phyloP scores from a whole-genome alignment of 2,113 vertebrate genomes.

The Ictidomys tridecemlineatus region DNA sequence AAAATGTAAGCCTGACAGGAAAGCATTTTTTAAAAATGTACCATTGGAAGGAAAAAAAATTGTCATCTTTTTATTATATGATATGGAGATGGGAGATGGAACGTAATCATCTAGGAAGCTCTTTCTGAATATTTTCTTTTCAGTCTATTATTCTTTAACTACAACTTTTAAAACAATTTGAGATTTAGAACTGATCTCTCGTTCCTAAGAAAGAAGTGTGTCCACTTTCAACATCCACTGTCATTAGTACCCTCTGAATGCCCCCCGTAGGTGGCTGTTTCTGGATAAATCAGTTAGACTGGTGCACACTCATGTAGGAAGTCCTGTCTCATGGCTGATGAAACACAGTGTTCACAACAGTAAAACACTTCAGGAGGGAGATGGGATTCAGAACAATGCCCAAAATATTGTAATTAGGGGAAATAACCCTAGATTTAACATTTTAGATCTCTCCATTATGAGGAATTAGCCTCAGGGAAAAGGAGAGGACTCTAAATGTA shows the following conservation, averaged over 20 bases:
- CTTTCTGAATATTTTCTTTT: background rate
- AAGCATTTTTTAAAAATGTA: slow-evolving; percentile 7
- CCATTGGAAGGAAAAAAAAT: background rate
- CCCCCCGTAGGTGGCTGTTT: background rate
- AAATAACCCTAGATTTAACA: background rate
- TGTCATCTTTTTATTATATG: background rate
- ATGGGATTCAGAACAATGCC: background rate
- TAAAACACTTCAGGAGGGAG: background rate
- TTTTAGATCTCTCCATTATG: background rate
- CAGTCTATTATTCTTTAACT: background rate
- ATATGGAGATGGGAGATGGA: background rate
- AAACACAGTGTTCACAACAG: background rate
- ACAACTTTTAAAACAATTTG: background rate
- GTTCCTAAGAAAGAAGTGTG: background rate
- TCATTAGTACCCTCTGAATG: background rate
- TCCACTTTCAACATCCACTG: background rate
- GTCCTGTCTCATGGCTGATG: background rate
- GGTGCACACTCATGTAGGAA: background rate
- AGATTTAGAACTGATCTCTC: background rate
- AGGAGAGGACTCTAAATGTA: accelerated
- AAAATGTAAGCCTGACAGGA: slow-evolving; percentile 62
- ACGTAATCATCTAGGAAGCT: background rate
- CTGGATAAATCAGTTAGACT: background rate
- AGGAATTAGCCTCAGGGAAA: background rate
- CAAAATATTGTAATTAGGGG: background rate